Evolutionary conservation across 1,140 invertebrate species (phyloP).

Genomic region (Saxidomus purpurata): DNA sequence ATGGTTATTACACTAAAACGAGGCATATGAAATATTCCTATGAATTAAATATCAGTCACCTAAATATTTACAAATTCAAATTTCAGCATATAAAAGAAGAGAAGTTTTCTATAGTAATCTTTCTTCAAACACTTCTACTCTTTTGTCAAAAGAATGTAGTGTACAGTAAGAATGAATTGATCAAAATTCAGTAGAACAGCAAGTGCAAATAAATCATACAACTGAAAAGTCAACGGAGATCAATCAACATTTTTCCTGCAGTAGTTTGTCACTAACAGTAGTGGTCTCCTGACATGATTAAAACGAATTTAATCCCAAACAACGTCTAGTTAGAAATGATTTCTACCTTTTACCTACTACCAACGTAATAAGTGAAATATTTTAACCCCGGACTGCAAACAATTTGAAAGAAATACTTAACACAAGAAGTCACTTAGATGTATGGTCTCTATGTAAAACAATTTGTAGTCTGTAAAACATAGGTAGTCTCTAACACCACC

Average conservation of each 20-base stretch:
- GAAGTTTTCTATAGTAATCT: too few relatives aligned
- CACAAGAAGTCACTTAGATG: not conserved
- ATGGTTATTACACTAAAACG: too few relatives aligned
- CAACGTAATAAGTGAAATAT: too few relatives aligned
- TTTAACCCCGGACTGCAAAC: not conserved
- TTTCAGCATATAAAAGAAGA: too few relatives aligned
- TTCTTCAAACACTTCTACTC: not conserved
- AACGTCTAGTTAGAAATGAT: not conserved
- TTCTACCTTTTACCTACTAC: too few relatives aligned
- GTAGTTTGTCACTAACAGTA: not conserved
- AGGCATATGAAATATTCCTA: too few relatives aligned
- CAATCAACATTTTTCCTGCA: not conserved
- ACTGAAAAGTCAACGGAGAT: not conserved
- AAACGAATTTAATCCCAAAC: not conserved
- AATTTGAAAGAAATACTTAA: not conserved
- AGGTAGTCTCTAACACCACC: too few relatives aligned
- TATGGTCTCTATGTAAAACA: too few relatives aligned
- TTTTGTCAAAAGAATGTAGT: not conserved
- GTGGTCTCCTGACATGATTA: not conserved
- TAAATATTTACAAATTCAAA: too few relatives aligned
- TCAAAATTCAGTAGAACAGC: not conserved
- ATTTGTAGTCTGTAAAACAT: too few relatives aligned
- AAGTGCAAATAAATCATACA: conserved; percentile 23
- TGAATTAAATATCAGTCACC: too few relatives aligned
- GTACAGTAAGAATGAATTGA: too few relatives aligned